phyloP scores from a whole-genome alignment of 2,797 vertebrate species.

The Darevskia mixta region DNA sequence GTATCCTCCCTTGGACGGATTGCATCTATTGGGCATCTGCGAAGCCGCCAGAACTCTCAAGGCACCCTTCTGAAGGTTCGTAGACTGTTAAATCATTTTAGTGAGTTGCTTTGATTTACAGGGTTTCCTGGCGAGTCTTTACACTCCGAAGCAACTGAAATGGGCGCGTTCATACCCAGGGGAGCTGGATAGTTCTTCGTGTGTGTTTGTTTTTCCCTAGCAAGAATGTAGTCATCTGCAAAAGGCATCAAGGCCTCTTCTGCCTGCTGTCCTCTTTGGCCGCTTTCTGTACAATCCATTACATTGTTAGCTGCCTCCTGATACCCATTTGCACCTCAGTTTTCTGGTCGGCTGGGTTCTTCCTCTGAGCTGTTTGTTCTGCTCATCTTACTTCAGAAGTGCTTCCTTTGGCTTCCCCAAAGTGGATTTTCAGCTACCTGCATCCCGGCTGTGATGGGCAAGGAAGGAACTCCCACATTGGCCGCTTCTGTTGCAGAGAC shows the following conservation, averaged over 20 bases:
- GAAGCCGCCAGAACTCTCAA: background rate
- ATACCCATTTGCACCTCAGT: background rate
- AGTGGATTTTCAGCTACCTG: background rate
- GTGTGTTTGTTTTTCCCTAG: background rate
- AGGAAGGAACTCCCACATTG: background rate
- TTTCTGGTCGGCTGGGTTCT: constrained; percentile 7
- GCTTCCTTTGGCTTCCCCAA: background rate
- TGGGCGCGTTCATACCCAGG: background rate
- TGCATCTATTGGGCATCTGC: too few species aligned
- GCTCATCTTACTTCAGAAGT: background rate
- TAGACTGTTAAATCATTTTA: constrained; percentile 4
- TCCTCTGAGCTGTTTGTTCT: background rate
- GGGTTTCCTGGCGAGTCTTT: background rate
- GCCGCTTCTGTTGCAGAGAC: background rate
- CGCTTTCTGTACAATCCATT: constrained; percentile 31
- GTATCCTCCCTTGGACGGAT: background rate
- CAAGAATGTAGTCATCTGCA: constrained; percentile 12
- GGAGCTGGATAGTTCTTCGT: background rate
- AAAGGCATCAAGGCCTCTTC: constrained; percentile 12
- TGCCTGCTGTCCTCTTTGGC: background rate
- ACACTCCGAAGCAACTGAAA: background rate
- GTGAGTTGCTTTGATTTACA: constrained; percentile 13
- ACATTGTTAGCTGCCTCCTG: background rate
- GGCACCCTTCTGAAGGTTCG: background rate
- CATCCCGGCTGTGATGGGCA: background rate